Percentiles rank a stretch among this genome's conserved stretches.
Evolutionary conservation across 2,888 invertebrate species (phyloP).

Genomic region (Drosophila formosana): DNA sequence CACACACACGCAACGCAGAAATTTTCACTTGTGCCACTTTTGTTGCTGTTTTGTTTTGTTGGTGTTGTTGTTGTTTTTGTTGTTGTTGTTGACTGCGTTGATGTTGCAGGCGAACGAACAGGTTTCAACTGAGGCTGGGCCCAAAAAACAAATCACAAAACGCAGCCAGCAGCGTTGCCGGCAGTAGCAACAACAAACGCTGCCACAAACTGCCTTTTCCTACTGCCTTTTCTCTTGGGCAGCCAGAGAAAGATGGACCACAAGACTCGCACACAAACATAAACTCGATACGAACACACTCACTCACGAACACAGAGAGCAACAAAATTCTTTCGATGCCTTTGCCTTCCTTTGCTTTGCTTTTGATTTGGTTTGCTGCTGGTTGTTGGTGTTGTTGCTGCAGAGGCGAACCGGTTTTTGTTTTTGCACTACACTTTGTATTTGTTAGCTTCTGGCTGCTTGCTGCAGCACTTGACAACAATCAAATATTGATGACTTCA

Average conservation of each 20-base stretch:
- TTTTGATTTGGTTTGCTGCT: slow-evolving; percentile 51
- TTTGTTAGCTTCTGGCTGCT: slow-evolving; percentile 47
- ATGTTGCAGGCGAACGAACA: slow-evolving; percentile 60
- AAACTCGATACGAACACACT: slow-evolving; percentile 24
- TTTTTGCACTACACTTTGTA: slow-evolving; percentile 78
- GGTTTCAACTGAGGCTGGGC: slow-evolving; percentile 57
- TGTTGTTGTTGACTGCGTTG: slow-evolving; percentile 10
- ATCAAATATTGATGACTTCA: slow-evolving; percentile 44
- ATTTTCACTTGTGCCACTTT: slow-evolving; percentile 81
- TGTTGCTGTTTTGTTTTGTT: slow-evolving; percentile 53
- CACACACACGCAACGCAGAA: slow-evolving; percentile 64
- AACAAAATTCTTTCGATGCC: slow-evolving; percentile 63
- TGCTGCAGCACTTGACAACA: slow-evolving; percentile 47
- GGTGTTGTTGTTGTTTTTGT: slow-evolving; percentile 35
- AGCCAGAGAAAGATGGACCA: slow-evolving; percentile 30
- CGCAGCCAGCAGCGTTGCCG: slow-evolving; percentile 32
- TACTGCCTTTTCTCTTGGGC: slow-evolving; percentile 61
- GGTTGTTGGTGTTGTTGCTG: slow-evolving; percentile 47
- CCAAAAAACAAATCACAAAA: slow-evolving; percentile 53
- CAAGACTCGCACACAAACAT: slow-evolving; percentile 40
- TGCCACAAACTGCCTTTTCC: slow-evolving; percentile 53
- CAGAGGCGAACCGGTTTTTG: slow-evolving; percentile 77
- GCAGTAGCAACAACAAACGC: slow-evolving; percentile 51
- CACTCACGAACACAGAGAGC: slow-evolving; percentile 46
- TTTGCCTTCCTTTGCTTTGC: slow-evolving; percentile 55